Evolutionary conservation across 2,888 invertebrate species (phyloP).

Genomic region (Baccha elongata): DNA sequence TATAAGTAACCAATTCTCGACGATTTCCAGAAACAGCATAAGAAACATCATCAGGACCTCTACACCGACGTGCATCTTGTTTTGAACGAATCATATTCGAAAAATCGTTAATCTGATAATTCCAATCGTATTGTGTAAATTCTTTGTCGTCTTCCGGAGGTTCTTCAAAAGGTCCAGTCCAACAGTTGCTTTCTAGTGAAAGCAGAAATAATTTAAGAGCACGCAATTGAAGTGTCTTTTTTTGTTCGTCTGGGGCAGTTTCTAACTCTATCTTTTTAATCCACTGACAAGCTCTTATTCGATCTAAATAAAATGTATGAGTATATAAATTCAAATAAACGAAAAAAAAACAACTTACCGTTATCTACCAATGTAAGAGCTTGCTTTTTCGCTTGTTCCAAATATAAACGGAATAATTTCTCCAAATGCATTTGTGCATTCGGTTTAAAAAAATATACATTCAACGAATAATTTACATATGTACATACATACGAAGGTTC

Average conservation of each 20-base stretch:
- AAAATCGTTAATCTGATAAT: slow-evolving; percentile 77
- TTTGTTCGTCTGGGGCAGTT: slow-evolving; percentile 8
- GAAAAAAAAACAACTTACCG: slow-evolving; percentile 22
- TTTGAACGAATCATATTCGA: slow-evolving; percentile 79
- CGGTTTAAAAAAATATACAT: slow-evolving; percentile 21
- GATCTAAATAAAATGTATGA: slow-evolving; percentile 44
- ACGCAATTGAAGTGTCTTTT: slow-evolving; percentile 65
- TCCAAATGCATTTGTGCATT: slow-evolving; percentile 54
- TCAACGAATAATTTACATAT: slow-evolving; percentile 43
- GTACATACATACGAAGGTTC: too few species aligned
- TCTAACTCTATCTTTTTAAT: slow-evolving; percentile 61
- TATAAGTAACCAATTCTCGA: slow-evolving; percentile 82
- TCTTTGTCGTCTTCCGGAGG: slow-evolving; percentile 78
- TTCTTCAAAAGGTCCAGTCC: slow-evolving; percentile 81
- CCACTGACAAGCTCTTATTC: slow-evolving; percentile 72
- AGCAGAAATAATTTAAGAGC: slow-evolving; percentile 82
- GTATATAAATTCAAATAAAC: background rate
- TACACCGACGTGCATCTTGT: slow-evolving; percentile 75
- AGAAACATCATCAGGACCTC: slow-evolving; percentile 22
- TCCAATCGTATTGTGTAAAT: slow-evolving; percentile 72
- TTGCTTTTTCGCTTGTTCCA: slow-evolving; percentile 61
- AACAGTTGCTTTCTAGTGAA: slow-evolving; percentile 80
- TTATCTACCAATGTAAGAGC: slow-evolving; percentile 51
- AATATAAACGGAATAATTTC: slow-evolving; percentile 47
- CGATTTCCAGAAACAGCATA: slow-evolving; percentile 79